Percentiles rank a stretch among this genome's conserved stretches.
phyloP scores from a whole-genome alignment of 2,113 vertebrate species.

The Ameiurus melas region DNA sequence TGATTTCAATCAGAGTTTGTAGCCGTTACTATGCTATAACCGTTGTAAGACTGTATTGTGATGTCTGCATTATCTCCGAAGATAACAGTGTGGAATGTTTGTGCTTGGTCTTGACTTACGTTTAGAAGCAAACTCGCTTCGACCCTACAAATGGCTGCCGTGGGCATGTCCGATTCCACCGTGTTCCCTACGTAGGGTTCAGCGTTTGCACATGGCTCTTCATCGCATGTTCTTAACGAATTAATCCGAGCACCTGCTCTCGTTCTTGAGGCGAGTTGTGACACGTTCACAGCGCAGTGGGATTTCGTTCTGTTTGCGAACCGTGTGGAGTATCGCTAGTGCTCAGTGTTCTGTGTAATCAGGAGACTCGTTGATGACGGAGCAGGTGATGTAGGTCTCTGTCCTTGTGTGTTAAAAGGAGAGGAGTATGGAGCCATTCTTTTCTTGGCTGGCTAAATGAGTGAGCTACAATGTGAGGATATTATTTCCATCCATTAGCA shows the following conservation, averaged over 20 bases:
- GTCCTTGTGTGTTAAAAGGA: neutral
- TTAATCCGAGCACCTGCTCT: neutral
- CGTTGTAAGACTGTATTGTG: neutral
- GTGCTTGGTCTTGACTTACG: neutral
- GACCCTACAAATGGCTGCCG: neutral
- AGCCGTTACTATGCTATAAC: neutral
- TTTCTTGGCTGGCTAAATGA: neutral
- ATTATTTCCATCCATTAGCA: neutral
- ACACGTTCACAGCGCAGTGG: neutral
- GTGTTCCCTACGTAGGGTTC: neutral
- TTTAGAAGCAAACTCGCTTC: neutral
- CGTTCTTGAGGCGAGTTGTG: neutral
- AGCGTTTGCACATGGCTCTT: neutral
- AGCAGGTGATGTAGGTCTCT: neutral
- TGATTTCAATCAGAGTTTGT: neutral
- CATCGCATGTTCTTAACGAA: neutral
- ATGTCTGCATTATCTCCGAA: neutral
- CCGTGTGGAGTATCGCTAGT: neutral
- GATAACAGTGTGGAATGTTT: neutral
- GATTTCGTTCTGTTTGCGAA: neutral
- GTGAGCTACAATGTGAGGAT: neutral
- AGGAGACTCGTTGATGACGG: conserved; percentile 16
- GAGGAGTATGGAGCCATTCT: neutral
- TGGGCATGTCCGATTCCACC: neutral
- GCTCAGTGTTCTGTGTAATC: neutral